phyloP scores from a whole-genome alignment of 2,113 vertebrate species.

The Leucosticte australis region DNA sequence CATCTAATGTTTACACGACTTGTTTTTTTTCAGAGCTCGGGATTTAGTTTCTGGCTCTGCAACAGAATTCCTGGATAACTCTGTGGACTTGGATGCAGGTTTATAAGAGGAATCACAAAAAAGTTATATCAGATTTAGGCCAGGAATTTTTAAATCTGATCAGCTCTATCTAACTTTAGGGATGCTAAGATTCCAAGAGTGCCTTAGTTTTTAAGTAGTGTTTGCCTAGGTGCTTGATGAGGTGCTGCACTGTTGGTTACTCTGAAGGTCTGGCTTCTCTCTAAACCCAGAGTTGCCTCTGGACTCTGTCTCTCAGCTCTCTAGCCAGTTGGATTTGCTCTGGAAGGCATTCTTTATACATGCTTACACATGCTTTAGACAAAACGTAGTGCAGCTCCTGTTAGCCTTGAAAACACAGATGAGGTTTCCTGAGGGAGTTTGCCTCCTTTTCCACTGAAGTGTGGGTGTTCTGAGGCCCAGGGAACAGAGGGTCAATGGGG shows the following conservation, averaged over 20 bases:
- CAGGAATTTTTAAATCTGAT: not conserved
- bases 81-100: not conserved
- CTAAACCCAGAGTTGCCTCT: rapidly evolving
- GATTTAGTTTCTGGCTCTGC: not conserved
- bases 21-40: not conserved
- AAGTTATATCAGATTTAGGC: not conserved
- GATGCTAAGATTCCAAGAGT: not conserved
- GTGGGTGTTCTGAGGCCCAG: not conserved
- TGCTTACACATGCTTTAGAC: not conserved
- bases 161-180: not conserved
- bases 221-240: not conserved
- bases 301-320: not conserved
- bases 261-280: not conserved
- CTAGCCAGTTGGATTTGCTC: not conserved
- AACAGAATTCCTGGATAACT: not conserved
- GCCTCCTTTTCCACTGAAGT: not conserved
- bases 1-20: not conserved
- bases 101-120: not conserved
- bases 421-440: not conserved
- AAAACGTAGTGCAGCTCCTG: not conserved
- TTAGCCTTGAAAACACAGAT: not conserved
- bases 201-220: not conserved
- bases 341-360: not conserved
- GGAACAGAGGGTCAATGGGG: not conserved
- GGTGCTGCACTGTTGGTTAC: not conserved